Conservation (phyloP, 2,888 invertebrate genomes). For the Ectobius pallidus region DNA sequence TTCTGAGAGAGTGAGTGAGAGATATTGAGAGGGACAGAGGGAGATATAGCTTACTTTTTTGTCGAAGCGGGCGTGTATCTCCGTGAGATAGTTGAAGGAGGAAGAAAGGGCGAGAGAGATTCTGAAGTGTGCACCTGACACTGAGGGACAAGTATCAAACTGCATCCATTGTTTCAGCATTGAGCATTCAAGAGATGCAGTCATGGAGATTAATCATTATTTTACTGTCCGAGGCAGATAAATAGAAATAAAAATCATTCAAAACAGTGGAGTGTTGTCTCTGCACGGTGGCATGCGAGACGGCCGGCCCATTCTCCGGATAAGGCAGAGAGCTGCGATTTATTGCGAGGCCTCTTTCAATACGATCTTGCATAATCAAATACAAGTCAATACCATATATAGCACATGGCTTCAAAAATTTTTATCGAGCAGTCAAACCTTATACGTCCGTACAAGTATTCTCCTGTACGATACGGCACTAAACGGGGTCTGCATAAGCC, state of each 20-base stretch:
- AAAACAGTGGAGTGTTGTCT: constrained; percentile 36
- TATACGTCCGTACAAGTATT: constrained; percentile 34
- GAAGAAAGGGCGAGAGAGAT: not conserved
- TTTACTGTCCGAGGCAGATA: constrained; percentile 27
- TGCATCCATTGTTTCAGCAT: constrained; percentile 19
- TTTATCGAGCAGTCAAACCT: constrained; percentile 56
- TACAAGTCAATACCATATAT: constrained; percentile 51
- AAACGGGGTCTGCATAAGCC: not conserved
- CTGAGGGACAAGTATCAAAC: constrained; percentile 13
- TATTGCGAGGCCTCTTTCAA: constrained; percentile 37
- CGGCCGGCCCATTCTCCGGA: constrained; percentile 29
- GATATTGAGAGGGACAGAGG: no score
- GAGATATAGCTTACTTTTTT: no score
- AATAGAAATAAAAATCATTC: constrained; percentile 18
- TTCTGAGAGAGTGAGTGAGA: no score
- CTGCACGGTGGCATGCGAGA: constrained; percentile 34
- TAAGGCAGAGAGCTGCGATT: constrained; percentile 39
- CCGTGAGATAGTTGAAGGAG: not conserved
- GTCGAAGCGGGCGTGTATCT: no score
- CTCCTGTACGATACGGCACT: not conserved
- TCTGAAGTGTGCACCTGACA: constrained; percentile 21
- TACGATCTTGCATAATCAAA: constrained; percentile 42
- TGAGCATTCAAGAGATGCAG: constrained; percentile 26
- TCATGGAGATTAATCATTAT: constrained; percentile 33
- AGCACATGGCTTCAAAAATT: constrained; percentile 56